Percentiles rank a stretch among this genome's conserved stretches.
Conservation (phyloP, 2,888 invertebrate species). For the Spodoptera picta region DNA sequence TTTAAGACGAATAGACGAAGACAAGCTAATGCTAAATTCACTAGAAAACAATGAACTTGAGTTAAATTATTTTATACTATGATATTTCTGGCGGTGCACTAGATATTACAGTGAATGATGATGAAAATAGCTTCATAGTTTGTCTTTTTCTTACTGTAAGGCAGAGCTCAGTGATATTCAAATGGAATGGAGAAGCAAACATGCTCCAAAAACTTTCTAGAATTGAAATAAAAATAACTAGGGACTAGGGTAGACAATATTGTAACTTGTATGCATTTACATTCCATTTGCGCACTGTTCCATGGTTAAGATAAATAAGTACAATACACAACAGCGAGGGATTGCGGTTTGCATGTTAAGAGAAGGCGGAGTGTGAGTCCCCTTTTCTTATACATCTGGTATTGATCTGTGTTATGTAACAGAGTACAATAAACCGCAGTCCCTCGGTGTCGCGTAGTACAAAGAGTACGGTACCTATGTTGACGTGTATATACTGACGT, state of each 20-base stretch:
- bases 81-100: no score
- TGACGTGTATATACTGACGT: slow-evolving; percentile 82
- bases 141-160: slow-evolving; percentile 25
- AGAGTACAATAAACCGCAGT: slow-evolving; percentile 30
- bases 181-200: slow-evolving; percentile 36
- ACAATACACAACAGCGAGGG: slow-evolving; percentile 45
- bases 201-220: slow-evolving; percentile 2
- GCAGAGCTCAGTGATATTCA: slow-evolving; percentile 31
- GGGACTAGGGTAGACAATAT: slow-evolving; percentile 11
- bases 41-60: no score
- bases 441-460: slow-evolving; percentile 22
- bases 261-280: slow-evolving; percentile 1
- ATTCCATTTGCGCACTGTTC: slow-evolving; percentile 44
- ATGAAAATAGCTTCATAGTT: slow-evolving; percentile 21
- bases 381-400: slow-evolving; percentile 2
- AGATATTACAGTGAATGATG: background rate
- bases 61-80: no score
- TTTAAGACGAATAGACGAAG: no score
- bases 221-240: no score
- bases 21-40: no score
- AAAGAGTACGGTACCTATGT: slow-evolving; percentile 50
- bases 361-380: slow-evolving; percentile 20
- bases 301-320: slow-evolving; percentile 36
- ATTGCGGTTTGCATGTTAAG: slow-evolving; percentile 35
- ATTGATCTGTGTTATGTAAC: background rate